phyloP scores from a whole-genome alignment of 2,113 vertebrate species.

The Arizona elegans region DNA sequence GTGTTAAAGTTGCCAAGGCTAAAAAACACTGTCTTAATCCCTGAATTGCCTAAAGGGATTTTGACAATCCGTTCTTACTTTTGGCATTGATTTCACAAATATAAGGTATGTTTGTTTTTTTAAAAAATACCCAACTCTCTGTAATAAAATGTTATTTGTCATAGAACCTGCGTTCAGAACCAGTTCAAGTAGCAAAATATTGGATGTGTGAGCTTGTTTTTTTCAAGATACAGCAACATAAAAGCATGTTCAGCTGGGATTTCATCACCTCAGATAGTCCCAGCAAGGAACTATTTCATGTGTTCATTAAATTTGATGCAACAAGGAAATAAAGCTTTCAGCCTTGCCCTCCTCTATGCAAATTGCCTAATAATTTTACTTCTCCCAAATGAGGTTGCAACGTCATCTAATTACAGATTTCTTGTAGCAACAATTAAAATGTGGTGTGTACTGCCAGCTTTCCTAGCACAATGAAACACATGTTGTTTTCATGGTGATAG shows the following conservation, averaged over 20 bases:
- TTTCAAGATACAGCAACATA: background rate
- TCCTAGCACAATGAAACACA: background rate
- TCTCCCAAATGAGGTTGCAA: background rate
- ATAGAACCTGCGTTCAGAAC: background rate
- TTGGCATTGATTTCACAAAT: conserved; percentile 7
- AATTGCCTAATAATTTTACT: background rate
- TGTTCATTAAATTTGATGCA: conserved; percentile 8
- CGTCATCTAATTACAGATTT: background rate
- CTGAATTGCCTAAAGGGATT: background rate
- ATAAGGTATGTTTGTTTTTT: background rate
- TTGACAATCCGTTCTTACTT: background rate
- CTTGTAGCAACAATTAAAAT: background rate
- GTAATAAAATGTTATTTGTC: background rate
- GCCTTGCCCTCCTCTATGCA: background rate
- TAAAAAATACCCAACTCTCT: background rate
- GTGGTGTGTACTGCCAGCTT: background rate
- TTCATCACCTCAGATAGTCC: background rate
- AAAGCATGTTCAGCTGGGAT: conserved; percentile 7
- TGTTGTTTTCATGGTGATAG: too few species aligned
- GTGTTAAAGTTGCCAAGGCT: background rate
- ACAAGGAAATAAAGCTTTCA: background rate
- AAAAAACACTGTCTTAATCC: background rate
- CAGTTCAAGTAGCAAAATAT: background rate
- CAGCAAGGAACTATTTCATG: conserved; percentile 1
- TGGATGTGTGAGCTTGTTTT: conserved; percentile 4